Conservation (phyloP, 1,140 invertebrate species). For the Chironomus tepperi region DNA sequence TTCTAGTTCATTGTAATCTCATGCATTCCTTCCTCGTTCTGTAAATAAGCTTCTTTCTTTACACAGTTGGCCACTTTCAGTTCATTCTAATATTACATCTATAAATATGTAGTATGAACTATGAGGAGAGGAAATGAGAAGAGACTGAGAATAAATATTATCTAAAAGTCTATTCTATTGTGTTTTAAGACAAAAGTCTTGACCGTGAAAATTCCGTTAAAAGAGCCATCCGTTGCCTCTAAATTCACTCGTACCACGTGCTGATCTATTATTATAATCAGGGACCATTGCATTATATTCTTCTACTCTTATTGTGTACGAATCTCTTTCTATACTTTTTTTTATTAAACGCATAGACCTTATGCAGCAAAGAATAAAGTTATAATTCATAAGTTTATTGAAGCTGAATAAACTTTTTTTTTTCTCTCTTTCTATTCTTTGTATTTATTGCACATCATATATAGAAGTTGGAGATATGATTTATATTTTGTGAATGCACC, state of each 20-base stretch:
- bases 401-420: constrained; percentile 8
- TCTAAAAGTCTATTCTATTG: not conserved
- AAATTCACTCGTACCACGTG: constrained; percentile 4
- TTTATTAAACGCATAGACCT: constrained; percentile 4
- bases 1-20: constrained; percentile 4
- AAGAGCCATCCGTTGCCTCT: constrained; percentile 4
- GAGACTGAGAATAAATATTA: not conserved
- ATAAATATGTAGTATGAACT: too few species aligned
- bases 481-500: not conserved
- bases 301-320: not conserved
- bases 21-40: not conserved
- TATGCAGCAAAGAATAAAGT: constrained; percentile 7
- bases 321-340: not conserved
- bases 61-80: constrained; percentile 9
- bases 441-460: not conserved
- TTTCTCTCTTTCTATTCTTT: not conserved
- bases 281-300: constrained; percentile 11
- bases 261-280: constrained; percentile 17
- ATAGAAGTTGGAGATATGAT: not conserved
- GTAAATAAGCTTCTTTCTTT: not conserved
- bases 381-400: constrained; percentile 9
- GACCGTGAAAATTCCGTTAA: constrained; percentile 23
- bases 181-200: not conserved
- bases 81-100: not conserved
- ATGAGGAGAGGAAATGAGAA: not conserved